Evolutionary conservation across 1,140 invertebrate genomes (phyloP).

Genomic region (Meteorus sp.): DNA sequence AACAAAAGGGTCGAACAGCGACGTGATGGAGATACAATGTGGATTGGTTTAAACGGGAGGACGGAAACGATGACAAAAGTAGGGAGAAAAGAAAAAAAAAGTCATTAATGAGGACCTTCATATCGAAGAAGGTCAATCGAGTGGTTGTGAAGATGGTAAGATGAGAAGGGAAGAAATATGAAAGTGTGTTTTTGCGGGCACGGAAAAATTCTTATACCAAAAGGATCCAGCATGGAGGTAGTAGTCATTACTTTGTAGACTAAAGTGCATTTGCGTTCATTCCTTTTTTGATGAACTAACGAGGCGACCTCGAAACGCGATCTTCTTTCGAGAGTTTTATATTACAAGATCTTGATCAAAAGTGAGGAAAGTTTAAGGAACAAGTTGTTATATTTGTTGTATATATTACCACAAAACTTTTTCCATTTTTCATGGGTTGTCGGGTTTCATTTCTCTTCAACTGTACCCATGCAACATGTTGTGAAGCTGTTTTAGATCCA

Average conservation of each 20-base stretch:
- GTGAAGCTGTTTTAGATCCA: neutral
- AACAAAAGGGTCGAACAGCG: too few species aligned
- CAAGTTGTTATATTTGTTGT: neutral
- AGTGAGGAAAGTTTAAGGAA: neutral
- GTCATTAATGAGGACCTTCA: neutral
- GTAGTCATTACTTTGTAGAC: neutral
- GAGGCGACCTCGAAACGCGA: neutral
- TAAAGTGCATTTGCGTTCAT: neutral
- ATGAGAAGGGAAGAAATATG: too few species aligned
- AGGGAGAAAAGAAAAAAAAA: neutral
- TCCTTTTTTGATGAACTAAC: neutral
- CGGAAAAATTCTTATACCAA: too few species aligned
- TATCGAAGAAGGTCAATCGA: neutral
- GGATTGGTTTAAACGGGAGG: too few species aligned
- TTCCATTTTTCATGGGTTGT: conserved; percentile 10
- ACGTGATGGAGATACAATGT: too few species aligned
- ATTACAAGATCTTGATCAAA: neutral
- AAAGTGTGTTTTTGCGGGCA: too few species aligned
- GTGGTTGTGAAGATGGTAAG: neutral
- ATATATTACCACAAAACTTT: conserved; percentile 5
- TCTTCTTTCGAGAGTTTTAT: neutral
- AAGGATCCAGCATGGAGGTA: too few species aligned
- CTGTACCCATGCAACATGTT: neutral
- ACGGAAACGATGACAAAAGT: too few species aligned
- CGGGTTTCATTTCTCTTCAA: neutral